Base-by-base conservation (phyloP, 2,888 invertebrate genomes). In the Allophyes oxyacanthae region DNA sequence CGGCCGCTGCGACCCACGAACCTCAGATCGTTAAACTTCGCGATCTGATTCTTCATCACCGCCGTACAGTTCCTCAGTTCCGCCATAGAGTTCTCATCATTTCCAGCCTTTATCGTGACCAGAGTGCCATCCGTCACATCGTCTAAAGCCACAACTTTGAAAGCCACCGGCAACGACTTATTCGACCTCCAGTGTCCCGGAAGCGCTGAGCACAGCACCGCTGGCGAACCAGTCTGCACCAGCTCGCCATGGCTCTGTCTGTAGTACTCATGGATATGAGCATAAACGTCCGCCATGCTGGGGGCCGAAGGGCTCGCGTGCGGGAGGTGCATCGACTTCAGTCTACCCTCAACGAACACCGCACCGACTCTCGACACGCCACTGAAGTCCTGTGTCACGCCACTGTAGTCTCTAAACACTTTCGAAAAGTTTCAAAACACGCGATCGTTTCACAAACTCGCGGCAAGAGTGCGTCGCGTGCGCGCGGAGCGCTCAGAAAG, bases 151-250 rank as follows among this genome's bases (percentile, higher is more conserved):
- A 99, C 97, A 72, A 99, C 99, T 94, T 99, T 98, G 94, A 99
- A 99, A 13, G 99, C 98, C 40, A 98, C 96, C 26, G 99, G 99
- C 69, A 99, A 94, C 15, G 98, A 98, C 92, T 99, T 99, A 95
- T 99, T 99, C 46, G 97, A 98, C 62, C 99, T 95, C 99, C 99
- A 99, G 87, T 99, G 99, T 0, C 96, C 96, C 2, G 99, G 99
- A 74, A 99, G 94, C 1, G 96, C 96, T 45, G 99, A 98, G 94
- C 99, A 99, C 59, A 99, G 95, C 71, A 99, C 97, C 68, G 98
- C 97, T 0, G 99, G 99, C 64, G 98, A 98, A 45, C 99, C 99
- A 26, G 99, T 99, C 87, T 97, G 97, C 75, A 98, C 97, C 83
- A 99, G 94, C 85, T 98, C 98, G n/a, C 98, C 98, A 82, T 98